Percentiles rank a stretch among this genome's conserved stretches.
phyloP scores from a whole-genome alignment of 1,140 invertebrate genomes.

The Papilio dardanus region DNA sequence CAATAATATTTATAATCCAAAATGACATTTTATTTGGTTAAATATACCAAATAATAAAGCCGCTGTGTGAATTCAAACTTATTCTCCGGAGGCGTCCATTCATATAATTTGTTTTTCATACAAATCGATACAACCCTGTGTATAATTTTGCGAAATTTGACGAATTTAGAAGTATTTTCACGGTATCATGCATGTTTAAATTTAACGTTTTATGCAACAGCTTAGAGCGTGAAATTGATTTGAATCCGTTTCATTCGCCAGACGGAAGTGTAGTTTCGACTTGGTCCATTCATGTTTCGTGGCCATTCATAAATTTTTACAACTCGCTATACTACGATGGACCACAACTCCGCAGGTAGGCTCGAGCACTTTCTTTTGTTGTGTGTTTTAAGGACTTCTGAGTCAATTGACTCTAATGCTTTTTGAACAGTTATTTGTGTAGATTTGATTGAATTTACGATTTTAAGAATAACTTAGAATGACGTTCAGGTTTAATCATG shows the following conservation, averaged over 20 bases:
- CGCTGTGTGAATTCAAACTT: slow-evolving; percentile 47
- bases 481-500: neutral
- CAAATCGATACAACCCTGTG: slow-evolving; percentile 54
- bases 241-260: slow-evolving; percentile 50
- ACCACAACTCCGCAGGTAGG: slow-evolving; percentile 56
- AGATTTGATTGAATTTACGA: neutral
- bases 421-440: slow-evolving; percentile 4
- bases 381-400: slow-evolving; percentile 4
- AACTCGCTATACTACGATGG: slow-evolving; percentile 57
- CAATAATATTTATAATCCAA: slow-evolving; percentile 54
- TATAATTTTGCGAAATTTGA: slow-evolving; percentile 50
- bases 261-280: slow-evolving; percentile 62
- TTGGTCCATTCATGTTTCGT: slow-evolving; percentile 57
- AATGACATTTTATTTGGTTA: slow-evolving; percentile 62
- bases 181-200: slow-evolving; percentile 57
- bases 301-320: slow-evolving; percentile 68
- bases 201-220: slow-evolving; percentile 73
- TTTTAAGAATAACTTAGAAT: neutral
- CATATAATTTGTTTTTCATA: slow-evolving; percentile 62
- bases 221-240: slow-evolving; percentile 74
- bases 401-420: slow-evolving; percentile 10
- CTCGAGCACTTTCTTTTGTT: slow-evolving; percentile 36
- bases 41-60: slow-evolving; percentile 53
- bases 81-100: slow-evolving; percentile 74
- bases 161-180: slow-evolving; percentile 53